Percentiles rank a stretch among this genome's conserved stretches.
phyloP scores from a whole-genome alignment of 2,113 vertebrate species.

The Cygnus buccinator region DNA sequence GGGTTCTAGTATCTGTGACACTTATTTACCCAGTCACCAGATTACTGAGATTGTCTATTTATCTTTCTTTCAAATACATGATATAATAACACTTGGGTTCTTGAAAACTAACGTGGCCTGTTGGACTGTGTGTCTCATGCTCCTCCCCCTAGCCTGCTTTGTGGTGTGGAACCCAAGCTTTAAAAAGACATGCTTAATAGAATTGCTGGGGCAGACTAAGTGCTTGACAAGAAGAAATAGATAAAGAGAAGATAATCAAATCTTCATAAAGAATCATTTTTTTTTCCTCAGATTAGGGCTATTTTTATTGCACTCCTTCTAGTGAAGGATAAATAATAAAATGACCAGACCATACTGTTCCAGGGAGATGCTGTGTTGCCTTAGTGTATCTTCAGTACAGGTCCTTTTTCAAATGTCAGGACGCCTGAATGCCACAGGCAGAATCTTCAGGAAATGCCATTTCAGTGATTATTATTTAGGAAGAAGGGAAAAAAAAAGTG shows the following conservation, averaged over 20 bases:
- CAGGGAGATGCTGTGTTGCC: neutral
- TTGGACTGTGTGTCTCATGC: neutral
- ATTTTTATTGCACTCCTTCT: neutral
- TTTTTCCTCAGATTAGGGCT: neutral
- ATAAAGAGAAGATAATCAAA: neutral
- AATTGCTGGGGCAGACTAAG: neutral
- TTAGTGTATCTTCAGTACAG: neutral
- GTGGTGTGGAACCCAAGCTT: neutral
- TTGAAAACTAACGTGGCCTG: neutral
- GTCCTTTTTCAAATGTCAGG: conserved; percentile 10
- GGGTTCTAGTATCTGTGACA: neutral
- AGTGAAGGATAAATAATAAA: neutral
- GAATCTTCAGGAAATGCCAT: conserved; percentile 13
- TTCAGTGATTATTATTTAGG: conserved; percentile 14
- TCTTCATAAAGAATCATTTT: neutral
- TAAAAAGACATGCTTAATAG: neutral
- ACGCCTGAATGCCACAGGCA: conserved; percentile 6
- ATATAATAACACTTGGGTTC: neutral
- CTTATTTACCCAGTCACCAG: neutral
- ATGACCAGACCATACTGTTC: neutral
- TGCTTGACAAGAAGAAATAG: neutral
- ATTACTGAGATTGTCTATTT: neutral
- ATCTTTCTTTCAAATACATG: neutral
- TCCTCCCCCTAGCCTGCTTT: neutral
- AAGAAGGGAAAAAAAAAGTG: neutral